Base-by-base conservation (phyloP, 92 coral and sea anemone species). In the Bergia sp. region DNA sequence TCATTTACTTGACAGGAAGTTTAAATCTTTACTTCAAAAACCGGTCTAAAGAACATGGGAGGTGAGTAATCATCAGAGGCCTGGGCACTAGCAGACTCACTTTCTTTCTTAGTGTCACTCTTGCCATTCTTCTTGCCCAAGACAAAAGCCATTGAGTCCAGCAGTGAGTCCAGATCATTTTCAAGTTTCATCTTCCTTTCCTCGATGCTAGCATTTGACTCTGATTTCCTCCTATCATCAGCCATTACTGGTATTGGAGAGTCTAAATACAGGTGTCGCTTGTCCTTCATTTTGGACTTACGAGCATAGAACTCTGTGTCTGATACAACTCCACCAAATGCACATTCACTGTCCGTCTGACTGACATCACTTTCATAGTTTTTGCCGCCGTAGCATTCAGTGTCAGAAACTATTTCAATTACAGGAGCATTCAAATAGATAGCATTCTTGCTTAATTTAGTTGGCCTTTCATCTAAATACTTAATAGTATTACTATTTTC, bases 11-110 rank as follows among this genome's bases (percentile, higher is more conserved):
- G 29, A 67, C 16, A 40, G 39, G 15, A 18, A 36, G 37, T 40
- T 95, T 85, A 96, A 89, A 97, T 97, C 89, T 93, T 93, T 74
- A 94, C 99, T 92, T 97, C 99, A 85, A 97, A 97, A 65, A 97
- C 94, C 41, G 99, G 99, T 88, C 94, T 93, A 82, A 91, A 97
- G 74, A 93, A 90, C 74, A 92, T 90, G 15, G 98, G 92, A 9
- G 96, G 93, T 7, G 93, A 86, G 73, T 95, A 94, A 53, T 44
- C 78, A 47, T 29, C 43, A 13, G 45, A 5, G 41, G 29, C 50
- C 42, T 29, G 57, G 38, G 37, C 89, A 76, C 74, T 39, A 57
- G 57, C 43, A 12, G 74, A 47, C 74, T 81, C 75, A 49, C 11
- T 39, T 76, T 64, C 39, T 67, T 65, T 87, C 65, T 78, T 75